Evolutionary conservation across 2,113 vertebrate genomes (phyloP).

Genomic region (Jacana jacana): DNA sequence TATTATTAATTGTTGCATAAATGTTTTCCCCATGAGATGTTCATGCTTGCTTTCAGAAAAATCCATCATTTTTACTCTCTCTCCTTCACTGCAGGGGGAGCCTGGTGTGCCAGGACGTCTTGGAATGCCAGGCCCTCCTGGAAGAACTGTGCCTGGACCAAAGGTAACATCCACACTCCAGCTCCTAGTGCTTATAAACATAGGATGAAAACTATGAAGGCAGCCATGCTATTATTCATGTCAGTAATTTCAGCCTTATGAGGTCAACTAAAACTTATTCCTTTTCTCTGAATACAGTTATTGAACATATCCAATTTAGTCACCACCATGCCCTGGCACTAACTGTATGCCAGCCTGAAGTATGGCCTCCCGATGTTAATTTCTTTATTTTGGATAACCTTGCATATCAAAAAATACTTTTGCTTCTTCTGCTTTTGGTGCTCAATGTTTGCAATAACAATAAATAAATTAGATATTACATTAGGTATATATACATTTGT

Average conservation of each 20-base stretch:
- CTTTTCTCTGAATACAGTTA: not conserved
- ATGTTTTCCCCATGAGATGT: not conserved
- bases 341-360: not conserved
- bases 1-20: not conserved
- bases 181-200: not conserved
- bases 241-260: not conserved
- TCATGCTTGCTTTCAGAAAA: not conserved
- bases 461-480: not conserved
- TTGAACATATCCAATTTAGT: not conserved
- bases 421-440: not conserved
- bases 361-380: not conserved
- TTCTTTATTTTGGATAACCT: not conserved
- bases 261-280: not conserved
- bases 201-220: not conserved
- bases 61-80: not conserved
- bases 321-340: not conserved
- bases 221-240: not conserved
- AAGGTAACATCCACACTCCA: slow-evolving; percentile 78
- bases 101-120: slow-evolving; percentile 81
- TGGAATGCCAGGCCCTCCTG: slow-evolving; percentile 83
- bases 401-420: not conserved
- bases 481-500: not conserved
- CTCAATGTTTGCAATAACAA: not conserved
- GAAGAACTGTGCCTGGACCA: slow-evolving; percentile 83
- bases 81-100: slow-evolving; percentile 79